phyloP scores from a whole-genome alignment of 2,888 invertebrate species.

The Pollenia griseotomentosa region DNA sequence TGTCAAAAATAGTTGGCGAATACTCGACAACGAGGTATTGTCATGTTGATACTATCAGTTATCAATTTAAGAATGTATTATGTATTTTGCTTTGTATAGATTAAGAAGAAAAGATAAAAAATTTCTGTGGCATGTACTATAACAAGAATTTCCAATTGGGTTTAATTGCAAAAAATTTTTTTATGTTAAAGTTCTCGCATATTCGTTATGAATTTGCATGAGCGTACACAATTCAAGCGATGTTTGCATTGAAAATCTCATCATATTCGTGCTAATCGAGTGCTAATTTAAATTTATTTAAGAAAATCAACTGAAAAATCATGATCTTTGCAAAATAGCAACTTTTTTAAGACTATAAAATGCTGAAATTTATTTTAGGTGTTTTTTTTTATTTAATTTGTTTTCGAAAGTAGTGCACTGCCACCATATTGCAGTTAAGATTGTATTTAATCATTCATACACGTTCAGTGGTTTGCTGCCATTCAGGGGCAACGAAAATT shows the following conservation, averaged over 20 bases:
- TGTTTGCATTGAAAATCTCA: conserved; percentile 23
- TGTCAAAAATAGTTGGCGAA: too few species aligned
- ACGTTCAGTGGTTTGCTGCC: conserved; percentile 28
- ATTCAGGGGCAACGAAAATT: conserved; percentile 47
- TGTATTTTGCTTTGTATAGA: too few species aligned
- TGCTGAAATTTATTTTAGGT: conserved; percentile 47
- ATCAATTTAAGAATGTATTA: too few species aligned
- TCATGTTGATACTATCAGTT: too few species aligned
- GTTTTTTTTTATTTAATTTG: conserved; percentile 3
- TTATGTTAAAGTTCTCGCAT: neutral
- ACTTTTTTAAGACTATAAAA: conserved; percentile 28
- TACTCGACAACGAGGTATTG: too few species aligned
- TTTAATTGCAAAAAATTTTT: too few species aligned
- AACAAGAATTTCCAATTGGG: too few species aligned
- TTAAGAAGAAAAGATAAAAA: too few species aligned
- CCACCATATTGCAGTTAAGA: conserved; percentile 3
- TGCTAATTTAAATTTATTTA: conserved; percentile 61
- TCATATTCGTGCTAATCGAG: conserved; percentile 67
- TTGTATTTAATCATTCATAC: conserved; percentile 33
- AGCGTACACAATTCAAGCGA: conserved; percentile 9
- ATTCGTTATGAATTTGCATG: neutral
- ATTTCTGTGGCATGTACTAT: too few species aligned
- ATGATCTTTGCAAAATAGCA: conserved; percentile 46
- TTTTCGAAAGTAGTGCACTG: conserved; percentile 51
- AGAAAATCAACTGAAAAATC: conserved; percentile 35